Conservation (phyloP, 2,797 vertebrate species). For the Melanotaenia trifasciata region DNA sequence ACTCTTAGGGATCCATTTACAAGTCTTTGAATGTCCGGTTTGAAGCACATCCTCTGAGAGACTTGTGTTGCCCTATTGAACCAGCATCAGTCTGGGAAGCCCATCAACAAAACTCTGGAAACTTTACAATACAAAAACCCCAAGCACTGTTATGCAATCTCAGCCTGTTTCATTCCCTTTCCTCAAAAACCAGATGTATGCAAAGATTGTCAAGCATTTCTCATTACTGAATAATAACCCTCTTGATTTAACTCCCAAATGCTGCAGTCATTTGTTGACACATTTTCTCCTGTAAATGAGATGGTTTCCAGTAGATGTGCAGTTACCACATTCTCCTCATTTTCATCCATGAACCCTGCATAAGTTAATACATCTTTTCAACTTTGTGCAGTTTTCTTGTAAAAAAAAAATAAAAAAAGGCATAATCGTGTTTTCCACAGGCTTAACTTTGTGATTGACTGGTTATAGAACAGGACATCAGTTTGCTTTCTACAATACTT, state of each 20-base stretch:
- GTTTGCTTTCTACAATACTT: conserved; percentile 37
- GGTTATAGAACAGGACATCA: conserved; percentile 53
- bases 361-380: conserved; percentile 12
- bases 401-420: conserved; percentile 10
- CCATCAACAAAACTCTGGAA: conserved; percentile 69
- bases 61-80: conserved; percentile 66
- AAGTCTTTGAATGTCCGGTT: conserved; percentile 73
- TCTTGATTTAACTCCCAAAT: conserved; percentile 26
- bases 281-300: conserved; percentile 32
- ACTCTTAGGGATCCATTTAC: conserved; percentile 67
- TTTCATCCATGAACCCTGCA: conserved; percentile 23
- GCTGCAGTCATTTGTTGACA: conserved; percentile 51
- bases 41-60: conserved; percentile 69
- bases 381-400: conserved; percentile 11
- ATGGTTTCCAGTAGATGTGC: not conserved
- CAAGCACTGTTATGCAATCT: conserved; percentile 56
- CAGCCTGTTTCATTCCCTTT: conserved; percentile 35
- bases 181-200: conserved; percentile 62
- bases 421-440: conserved; percentile 26
- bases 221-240: conserved; percentile 35
- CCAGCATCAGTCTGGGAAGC: conserved; percentile 64
- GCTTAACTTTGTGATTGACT: conserved; percentile 54
- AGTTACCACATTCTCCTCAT: conserved; percentile 33
- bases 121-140: conserved; percentile 42
- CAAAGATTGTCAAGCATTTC: conserved; percentile 57